These are phyloP conservation scores for Varanus komodoensis DNA, from an alignment of 2,113 vertebrate species.

Conservation along the genomic window DNA sequence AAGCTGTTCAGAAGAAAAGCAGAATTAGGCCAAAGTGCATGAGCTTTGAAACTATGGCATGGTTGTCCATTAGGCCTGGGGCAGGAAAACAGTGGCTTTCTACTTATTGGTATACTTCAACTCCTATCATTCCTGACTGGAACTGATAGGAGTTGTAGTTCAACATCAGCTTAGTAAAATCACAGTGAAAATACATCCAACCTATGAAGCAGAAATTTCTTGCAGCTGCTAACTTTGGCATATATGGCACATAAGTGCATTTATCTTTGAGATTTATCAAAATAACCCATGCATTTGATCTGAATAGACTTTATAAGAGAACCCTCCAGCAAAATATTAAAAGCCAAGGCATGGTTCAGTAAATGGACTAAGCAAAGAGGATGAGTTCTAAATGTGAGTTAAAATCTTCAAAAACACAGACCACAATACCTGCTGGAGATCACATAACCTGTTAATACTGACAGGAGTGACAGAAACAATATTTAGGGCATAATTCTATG, in stretches of 20 bases:
- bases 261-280: neutral
- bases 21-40: neutral
- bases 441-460: neutral
- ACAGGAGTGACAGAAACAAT: neutral
- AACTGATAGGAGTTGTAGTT: neutral
- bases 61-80: neutral
- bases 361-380: neutral
- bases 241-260: neutral
- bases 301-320: neutral
- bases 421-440: neutral
- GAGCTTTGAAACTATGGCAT: neutral
- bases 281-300: conserved; percentile 7
- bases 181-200: neutral
- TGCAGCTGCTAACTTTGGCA: neutral
- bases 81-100: neutral
- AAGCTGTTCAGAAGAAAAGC: conserved; percentile 1
- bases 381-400: no score
- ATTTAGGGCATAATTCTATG: neutral
- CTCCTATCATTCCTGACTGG: neutral
- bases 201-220: neutral
- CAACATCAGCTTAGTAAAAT: neutral
- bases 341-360: neutral
- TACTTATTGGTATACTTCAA: neutral
- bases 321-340: conserved; percentile 10
- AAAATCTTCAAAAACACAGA: neutral